Conservation (phyloP, 2,888 invertebrate genomes). For the Pecten maximus region DNA sequence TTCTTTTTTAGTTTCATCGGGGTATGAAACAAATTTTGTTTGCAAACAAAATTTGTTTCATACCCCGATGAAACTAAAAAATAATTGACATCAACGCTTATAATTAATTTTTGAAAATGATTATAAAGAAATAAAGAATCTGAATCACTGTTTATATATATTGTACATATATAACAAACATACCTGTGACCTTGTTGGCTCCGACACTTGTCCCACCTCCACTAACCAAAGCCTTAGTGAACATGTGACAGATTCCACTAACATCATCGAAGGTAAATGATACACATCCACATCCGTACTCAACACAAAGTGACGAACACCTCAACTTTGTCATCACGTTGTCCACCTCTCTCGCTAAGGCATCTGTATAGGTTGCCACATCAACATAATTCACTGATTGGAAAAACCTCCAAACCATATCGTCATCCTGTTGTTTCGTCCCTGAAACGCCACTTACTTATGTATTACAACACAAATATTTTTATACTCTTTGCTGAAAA, state of each 20-base stretch:
- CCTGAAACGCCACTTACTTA: not conserved
- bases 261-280: not conserved
- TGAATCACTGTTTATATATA: not conserved
- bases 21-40: too few species aligned
- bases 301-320: not conserved
- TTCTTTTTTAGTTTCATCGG: too few species aligned
- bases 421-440: not conserved
- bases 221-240: not conserved
- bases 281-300: not conserved
- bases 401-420: not conserved
- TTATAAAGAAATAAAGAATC: not conserved
- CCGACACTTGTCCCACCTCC: not conserved
- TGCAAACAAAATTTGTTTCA: too few species aligned
- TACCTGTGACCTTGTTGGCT: not conserved
- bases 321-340: not conserved
- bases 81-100: too few species aligned
- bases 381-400: not conserved
- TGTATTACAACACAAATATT: too few species aligned
- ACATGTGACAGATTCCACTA: not conserved
- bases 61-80: too few species aligned
- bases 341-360: not conserved
- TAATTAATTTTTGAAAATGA: too few species aligned
- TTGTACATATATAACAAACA: not conserved
- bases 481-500: too few species aligned
- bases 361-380: not conserved